phyloP scores from a whole-genome alignment of 2,113 vertebrate species.

The Electrona antarctica region DNA sequence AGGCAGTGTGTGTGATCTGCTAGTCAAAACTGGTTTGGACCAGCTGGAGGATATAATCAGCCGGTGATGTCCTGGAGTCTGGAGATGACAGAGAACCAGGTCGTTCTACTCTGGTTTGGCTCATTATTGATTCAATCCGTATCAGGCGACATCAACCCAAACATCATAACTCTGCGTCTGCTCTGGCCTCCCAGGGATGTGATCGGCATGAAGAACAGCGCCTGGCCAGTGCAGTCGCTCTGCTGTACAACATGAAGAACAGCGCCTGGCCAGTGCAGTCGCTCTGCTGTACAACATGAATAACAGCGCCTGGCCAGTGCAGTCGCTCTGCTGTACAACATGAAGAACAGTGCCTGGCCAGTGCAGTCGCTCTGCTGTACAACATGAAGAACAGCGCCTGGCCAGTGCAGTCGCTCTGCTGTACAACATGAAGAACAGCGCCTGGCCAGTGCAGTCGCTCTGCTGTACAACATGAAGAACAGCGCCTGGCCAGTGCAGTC shows the following conservation, averaged over 20 bases:
- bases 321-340: not conserved
- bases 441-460: not conserved
- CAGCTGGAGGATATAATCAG: not conserved
- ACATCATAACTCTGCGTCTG: conserved; percentile 47
- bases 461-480: conserved; percentile 26
- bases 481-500: not conserved
- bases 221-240: not conserved
- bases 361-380: not conserved
- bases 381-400: conserved; percentile 29
- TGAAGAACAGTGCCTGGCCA: conserved; percentile 19
- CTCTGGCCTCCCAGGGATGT: conserved; percentile 29
- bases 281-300: conserved; percentile 5
- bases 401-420: too few species aligned
- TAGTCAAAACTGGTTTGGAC: conserved; percentile 38
- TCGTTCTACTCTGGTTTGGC: conserved; percentile 34
- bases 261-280: not conserved
- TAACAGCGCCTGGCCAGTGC: conserved; percentile 9
- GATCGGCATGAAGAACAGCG: conserved; percentile 40
- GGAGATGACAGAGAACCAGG: conserved; percentile 30
- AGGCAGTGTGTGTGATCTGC: conserved; percentile 22
- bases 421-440: conserved; percentile 28
- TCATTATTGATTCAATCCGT: conserved; percentile 54
- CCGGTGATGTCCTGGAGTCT: too few species aligned
- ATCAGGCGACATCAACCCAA: conserved; percentile 40
- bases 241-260: conserved; percentile 22